These are phyloP conservation scores for Alca torda DNA, from an alignment of 2,797 vertebrate species.

Conservation along the genomic window DNA sequence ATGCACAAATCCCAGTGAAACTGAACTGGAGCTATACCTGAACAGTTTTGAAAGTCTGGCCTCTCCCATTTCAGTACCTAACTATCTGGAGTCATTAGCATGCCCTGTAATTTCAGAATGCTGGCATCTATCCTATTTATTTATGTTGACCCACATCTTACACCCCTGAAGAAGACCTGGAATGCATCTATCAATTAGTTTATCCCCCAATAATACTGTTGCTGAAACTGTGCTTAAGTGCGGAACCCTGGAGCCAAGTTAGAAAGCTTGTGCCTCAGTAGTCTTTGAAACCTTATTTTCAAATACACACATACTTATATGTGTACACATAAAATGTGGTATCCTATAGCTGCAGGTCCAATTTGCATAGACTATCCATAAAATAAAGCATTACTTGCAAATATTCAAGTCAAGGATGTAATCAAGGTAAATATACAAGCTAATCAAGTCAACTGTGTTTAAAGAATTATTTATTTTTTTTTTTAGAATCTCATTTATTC, in stretches of 20 bases:
- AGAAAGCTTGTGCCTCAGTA: neutral
- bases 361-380: neutral
- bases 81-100: neutral
- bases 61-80: neutral
- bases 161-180: neutral
- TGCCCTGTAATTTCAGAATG: slow-evolving; percentile 34
- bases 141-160: slow-evolving; percentile 1
- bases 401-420: neutral
- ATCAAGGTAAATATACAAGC: neutral
- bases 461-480: neutral
- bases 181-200: neutral
- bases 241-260: neutral
- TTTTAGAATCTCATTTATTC: neutral
- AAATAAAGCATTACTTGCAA: slow-evolving; percentile 29
- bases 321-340: neutral
- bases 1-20: neutral
- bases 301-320: neutral
- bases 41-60: neutral
- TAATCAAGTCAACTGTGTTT: neutral
- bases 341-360: neutral
- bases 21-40: neutral
- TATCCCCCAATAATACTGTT: neutral
- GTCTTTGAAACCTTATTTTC: neutral
- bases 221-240: slow-evolving; percentile 4
- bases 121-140: neutral